Percentiles rank a stretch among this genome's conserved stretches.
Evolutionary conservation across 2,797 vertebrate genomes (phyloP).

Genomic region (Psittacula derbiana): DNA sequence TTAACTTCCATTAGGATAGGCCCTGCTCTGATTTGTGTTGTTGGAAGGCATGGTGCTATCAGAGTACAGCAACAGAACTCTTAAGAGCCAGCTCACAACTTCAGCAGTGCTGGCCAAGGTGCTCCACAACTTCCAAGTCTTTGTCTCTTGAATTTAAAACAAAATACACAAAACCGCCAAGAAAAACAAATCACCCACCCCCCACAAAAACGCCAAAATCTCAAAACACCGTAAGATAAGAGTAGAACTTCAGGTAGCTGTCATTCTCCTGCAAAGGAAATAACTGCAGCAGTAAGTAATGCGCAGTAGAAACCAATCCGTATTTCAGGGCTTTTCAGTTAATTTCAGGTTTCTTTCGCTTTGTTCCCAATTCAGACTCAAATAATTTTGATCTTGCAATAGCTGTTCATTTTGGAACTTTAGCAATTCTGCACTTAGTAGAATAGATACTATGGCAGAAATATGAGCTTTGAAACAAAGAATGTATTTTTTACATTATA

Average conservation of each 20-base stretch:
- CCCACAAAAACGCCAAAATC: neutral
- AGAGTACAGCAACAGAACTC: neutral
- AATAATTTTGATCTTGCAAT: neutral
- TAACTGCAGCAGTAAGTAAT: neutral
- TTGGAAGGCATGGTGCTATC: neutral
- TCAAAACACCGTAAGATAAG: neutral
- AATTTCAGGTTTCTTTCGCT: neutral
- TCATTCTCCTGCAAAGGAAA: neutral
- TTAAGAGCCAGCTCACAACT: neutral
- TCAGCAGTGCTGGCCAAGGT: neutral
- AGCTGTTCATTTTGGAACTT: neutral
- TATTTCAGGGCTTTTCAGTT: neutral
- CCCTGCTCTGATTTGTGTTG: neutral
- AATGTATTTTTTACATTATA: neutral
- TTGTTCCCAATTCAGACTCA: neutral
- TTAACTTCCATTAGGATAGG: neutral
- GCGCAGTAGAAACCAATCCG: neutral
- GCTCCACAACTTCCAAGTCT: neutral
- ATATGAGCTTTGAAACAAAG: neutral
- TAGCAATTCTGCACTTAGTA: neutral
- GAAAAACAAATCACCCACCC: neutral
- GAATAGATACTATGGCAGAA: neutral
- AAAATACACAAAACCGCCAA: neutral
- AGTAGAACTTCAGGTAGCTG: neutral
- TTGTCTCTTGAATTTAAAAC: neutral